Base-by-base conservation (phyloP, 2,797 vertebrate genomes). In the Sciaenops ocellatus region DNA sequence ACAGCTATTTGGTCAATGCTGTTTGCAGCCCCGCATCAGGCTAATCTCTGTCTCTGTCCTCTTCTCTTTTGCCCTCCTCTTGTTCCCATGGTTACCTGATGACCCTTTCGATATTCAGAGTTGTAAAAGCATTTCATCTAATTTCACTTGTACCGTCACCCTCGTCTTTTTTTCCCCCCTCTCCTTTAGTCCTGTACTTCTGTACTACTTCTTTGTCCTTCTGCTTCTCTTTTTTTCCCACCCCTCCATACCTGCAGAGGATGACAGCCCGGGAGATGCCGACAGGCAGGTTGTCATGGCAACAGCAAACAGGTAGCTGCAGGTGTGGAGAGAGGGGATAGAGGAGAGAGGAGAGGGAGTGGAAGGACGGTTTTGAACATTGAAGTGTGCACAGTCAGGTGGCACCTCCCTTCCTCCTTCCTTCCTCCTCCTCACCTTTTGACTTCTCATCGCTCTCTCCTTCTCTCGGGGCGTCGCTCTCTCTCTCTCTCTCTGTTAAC, bases 51-150 rank as follows among this genome's bases (percentile, higher is more conserved):
- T 57, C 46, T 80, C 73, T 46, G 20, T 78, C 69, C 70, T 79
- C 73, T 59, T 76, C 56, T 86, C 48, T 66, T 70, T 69, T 20
- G 28, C 50, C 38, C 34, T 76, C 59, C 63, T 59, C 71, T 59
- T 67, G 89, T 94, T 94, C 71, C 93, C 92, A 92, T 93, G 91
- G 93, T 93, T 91, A 94, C 92, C 78, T 8, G 71, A 83, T 90
- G 83, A 90, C 91, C 85, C 79, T 77, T 65, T 83, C 64, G 8
- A 82, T 85, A 86, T 84, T 82, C 63, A 17, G 59, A 80, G 70
- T 79, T 67, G 51, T 80, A 30, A 47, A 52, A 74, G 41, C 59
- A 60, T 82, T 81, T 85, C 63, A 66, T 82, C 24, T 81, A 82
- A 77, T 80, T 83, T 46, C 16, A 3, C 50, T 44, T 6, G 5